phyloP scores from a whole-genome alignment of 2,888 invertebrate genomes.

The Eilema sororculum region DNA sequence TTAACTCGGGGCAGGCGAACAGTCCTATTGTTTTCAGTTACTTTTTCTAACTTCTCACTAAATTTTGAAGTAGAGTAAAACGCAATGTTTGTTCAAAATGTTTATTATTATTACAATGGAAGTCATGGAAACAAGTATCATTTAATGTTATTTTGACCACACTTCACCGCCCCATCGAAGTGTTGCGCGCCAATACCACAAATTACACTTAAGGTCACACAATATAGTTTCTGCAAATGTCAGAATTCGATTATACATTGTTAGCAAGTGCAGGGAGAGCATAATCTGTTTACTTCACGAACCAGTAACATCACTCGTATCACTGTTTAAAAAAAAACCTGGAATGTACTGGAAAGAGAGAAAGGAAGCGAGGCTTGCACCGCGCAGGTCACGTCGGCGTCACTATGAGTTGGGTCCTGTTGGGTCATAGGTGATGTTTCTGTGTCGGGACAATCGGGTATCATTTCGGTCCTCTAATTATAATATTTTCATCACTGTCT shows the following conservation, averaged over 20 bases:
- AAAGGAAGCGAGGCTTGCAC: too few species aligned
- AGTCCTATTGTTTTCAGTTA: neutral
- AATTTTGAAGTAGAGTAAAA: constrained; percentile 16
- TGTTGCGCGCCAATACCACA: neutral
- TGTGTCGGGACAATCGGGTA: too few species aligned
- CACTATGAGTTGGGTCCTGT: neutral
- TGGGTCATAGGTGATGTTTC: too few species aligned
- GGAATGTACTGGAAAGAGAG: too few species aligned
- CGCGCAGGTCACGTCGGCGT: neutral
- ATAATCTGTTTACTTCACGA: neutral
- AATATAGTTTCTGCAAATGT: neutral
- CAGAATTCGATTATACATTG: neutral
- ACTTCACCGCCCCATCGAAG: constrained; percentile 14
- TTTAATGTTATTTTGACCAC: constrained; percentile 26
- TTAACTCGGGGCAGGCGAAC: neutral
- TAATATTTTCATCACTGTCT: neutral
- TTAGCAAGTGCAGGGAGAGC: neutral
- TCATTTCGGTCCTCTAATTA: neutral
- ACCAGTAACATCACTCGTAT: neutral
- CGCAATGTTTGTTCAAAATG: constrained; percentile 24
- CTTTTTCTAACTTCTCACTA: neutral
- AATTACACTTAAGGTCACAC: neutral
- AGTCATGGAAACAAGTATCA: constrained; percentile 33
- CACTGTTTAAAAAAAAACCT: neutral
- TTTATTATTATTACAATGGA: constrained; percentile 37